Conservation (phyloP, 1,140 invertebrate species). For the Drosophila eugracilis region DNA sequence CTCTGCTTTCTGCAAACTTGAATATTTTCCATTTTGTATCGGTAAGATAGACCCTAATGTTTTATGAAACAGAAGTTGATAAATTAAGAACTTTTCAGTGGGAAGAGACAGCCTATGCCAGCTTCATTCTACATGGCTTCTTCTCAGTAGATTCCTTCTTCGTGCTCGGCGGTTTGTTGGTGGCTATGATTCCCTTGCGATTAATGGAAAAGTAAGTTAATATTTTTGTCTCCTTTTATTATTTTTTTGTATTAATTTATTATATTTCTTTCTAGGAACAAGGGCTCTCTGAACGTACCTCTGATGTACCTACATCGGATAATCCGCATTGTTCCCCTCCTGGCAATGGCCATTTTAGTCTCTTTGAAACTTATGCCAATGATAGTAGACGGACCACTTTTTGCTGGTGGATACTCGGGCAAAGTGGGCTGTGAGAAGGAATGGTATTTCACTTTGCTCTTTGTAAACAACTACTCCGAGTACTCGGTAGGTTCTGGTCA, state of each 20-base stretch:
- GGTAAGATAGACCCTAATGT: constrained; percentile 7
- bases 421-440: constrained; percentile 50
- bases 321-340: constrained; percentile 55
- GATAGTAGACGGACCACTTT: constrained; percentile 41
- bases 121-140: constrained; percentile 86
- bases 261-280: constrained; percentile 13
- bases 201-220: constrained; percentile 86
- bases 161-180: constrained; percentile 88
- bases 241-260: too few species aligned
- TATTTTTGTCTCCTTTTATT: neutral
- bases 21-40: constrained; percentile 33
- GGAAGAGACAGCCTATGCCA: constrained; percentile 85
- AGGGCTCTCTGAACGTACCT: constrained; percentile 58
- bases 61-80: neutral
- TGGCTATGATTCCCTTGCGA: constrained; percentile 87
- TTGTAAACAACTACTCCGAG: constrained; percentile 54
- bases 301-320: constrained; percentile 70
- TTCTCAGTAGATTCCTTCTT: constrained; percentile 90
- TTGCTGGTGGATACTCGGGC: constrained; percentile 11
- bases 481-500: constrained; percentile 76
- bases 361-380: constrained; percentile 34
- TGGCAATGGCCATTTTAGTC: constrained; percentile 44
- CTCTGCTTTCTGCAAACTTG: constrained; percentile 47
- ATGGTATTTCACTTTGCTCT: constrained; percentile 64
- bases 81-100: constrained; percentile 18